Evolutionary conservation across 2,888 invertebrate genomes (phyloP), one percentile per base, ranked within the genome.

Genomic region (Agrilus biguttatus): DNA sequence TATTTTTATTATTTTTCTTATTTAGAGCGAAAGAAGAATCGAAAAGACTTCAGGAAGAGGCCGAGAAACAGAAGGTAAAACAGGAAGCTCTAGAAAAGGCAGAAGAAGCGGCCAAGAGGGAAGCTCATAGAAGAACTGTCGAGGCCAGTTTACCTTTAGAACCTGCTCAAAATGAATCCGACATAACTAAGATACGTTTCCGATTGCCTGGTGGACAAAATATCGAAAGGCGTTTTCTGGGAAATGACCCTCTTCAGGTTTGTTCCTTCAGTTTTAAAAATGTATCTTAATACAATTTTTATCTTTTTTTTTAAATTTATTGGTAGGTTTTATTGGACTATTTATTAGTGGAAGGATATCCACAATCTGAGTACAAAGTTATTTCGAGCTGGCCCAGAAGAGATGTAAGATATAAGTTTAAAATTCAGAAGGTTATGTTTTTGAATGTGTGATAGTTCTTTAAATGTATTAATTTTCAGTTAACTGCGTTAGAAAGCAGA

Each of bases 301-400:
- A 17, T 42, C 3, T 17, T 36, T 14, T 40, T 41, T 17, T 36
- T 14, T 40, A 39, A 23, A 28, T 36, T 37, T 13, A 33, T 43
- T 69, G 74, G 14, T 72, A 83, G 77, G 80, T 80, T 51, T 71
- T 95, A 58, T 71, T 93, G 53, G 87, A 92, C 69, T 95, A 78
- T 71, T 76, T 93, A 51, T 80, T 85, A 44, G 87, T 90, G 37
- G 77, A 88, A 70, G 93, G 93, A 45, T 95, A 80, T 68, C 84
- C 88, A 49, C 75, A 78, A 53, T 82, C 84, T 55, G 86, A 86
- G 61, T 93, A 80, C 65, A 95, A 93, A 75, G 80, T 93, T 47
- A 82, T 95, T 57, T 82, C 86, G 55, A 87, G 90, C 66, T 95
- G 87, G 86, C 95, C 95, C 62, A 78, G 92, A 61, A 80, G 85